These are phyloP conservation scores for Cheumatopsyche charites DNA, from an alignment of 1,140 invertebrate species.

Conservation along the genomic window DNA sequence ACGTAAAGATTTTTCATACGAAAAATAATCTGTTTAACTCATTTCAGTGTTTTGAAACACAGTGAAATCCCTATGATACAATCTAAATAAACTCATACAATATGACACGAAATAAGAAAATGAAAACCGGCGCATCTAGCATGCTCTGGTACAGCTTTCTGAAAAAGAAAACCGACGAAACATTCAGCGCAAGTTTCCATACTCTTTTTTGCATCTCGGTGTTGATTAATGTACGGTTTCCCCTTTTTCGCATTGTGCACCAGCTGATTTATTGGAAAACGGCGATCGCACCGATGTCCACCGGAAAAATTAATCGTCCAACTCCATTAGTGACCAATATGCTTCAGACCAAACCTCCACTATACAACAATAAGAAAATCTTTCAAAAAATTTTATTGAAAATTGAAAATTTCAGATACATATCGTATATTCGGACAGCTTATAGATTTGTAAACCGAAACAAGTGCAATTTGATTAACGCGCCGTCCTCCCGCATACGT, in stretches of 20 bases:
- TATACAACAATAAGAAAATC: not conserved
- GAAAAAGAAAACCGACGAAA: slow-evolving; percentile 17
- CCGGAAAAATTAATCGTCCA: slow-evolving; percentile 32
- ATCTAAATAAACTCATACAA: no score
- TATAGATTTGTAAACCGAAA: no score
- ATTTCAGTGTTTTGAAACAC: no score
- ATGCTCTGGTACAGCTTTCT: no score
- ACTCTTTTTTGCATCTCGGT: slow-evolving; percentile 5
- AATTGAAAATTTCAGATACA: not conserved
- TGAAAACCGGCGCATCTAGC: no score
- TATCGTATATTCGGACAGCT: not conserved
- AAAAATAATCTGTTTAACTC: no score
- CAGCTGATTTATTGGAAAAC: slow-evolving; percentile 46
- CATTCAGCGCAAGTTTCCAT: not conserved
- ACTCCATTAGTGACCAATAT: slow-evolving; percentile 19
- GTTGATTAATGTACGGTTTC: slow-evolving; percentile 44
- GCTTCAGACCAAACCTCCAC: not conserved
- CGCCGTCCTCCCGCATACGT: not conserved
- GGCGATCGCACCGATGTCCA: slow-evolving; percentile 26
- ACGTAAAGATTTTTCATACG: no score
- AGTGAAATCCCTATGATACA: no score
- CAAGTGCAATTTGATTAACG: slow-evolving; percentile 15
- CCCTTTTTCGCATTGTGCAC: slow-evolving; percentile 14
- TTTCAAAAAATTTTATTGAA: not conserved
- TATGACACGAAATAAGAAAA: no score